phyloP scores from a whole-genome alignment of 2,113 vertebrate species.

The Elaphurus davidianus region DNA sequence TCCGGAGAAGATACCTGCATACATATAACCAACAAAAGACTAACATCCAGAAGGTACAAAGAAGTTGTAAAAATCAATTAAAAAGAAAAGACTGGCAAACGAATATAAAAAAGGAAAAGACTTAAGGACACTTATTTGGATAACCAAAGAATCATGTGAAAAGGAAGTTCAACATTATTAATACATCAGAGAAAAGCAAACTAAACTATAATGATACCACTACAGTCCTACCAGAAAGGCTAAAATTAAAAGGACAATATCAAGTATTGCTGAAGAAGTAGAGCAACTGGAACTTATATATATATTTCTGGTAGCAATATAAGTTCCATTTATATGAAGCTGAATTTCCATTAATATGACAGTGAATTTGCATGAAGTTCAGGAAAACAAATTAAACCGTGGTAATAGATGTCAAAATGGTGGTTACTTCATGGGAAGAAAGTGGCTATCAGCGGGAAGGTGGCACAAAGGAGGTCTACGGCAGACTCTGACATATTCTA shows the following conservation, averaged over 20 bases:
- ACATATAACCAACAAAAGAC: neutral
- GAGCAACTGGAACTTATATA: neutral
- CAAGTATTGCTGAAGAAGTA: neutral
- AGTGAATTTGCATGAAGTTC: neutral
- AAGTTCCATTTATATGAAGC: constrained; percentile 13
- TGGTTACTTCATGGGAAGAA: neutral
- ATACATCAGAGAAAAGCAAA: constrained; percentile 23
- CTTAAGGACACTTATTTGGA: neutral
- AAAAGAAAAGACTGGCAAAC: neutral
- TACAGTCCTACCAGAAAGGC: neutral
- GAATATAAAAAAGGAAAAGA: constrained; percentile 9
- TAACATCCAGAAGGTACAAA: neutral
- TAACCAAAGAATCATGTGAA: constrained; percentile 19
- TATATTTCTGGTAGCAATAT: neutral
- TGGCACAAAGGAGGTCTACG: neutral
- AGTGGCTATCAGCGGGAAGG: neutral
- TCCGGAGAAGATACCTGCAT: neutral
- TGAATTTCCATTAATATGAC: constrained; percentile 28
- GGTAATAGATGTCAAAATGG: neutral
- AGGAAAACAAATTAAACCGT: constrained; percentile 14
- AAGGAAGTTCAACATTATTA: neutral
- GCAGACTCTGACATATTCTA: neutral
- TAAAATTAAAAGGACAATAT: neutral
- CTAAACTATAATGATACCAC: neutral
- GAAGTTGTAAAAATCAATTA: neutral